Conservation (phyloP, 2,113 vertebrate genomes). For the Poeciliopsis prolifica region DNA sequence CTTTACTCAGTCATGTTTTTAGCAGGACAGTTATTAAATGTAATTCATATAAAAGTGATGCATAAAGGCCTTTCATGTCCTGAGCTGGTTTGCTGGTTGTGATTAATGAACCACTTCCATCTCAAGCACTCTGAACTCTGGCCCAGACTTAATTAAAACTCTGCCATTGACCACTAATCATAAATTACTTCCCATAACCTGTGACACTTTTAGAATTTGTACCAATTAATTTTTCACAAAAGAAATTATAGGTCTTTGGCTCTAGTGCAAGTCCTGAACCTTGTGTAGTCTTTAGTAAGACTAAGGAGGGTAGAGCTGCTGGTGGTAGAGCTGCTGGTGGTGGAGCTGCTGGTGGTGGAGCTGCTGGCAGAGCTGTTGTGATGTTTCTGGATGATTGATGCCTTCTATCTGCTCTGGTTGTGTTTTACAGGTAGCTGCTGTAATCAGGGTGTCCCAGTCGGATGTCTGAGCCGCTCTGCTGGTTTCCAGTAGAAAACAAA, state of each 20-base stretch:
- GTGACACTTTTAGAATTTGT: slow-evolving; percentile 56
- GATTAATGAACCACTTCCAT: slow-evolving; percentile 76
- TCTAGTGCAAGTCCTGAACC: not conserved
- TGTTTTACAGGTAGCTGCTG: slow-evolving; percentile 67
- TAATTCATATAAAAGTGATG: slow-evolving; percentile 63
- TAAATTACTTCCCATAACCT: slow-evolving; percentile 70
- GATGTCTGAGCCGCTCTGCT: slow-evolving; percentile 57
- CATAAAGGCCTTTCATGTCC: slow-evolving; percentile 56
- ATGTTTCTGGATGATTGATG: slow-evolving; percentile 53
- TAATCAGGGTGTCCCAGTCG: slow-evolving; percentile 42
- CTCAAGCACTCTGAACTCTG: slow-evolving; percentile 64
- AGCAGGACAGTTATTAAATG: slow-evolving; percentile 43
- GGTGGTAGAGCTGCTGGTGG: not conserved
- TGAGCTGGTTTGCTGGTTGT: slow-evolving; percentile 27
- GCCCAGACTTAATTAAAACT: slow-evolving; percentile 76
- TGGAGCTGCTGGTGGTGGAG: too few relatives aligned
- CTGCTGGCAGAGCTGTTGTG: not conserved
- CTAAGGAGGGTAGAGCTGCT: not conserved
- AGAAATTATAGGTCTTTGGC: slow-evolving; percentile 23
- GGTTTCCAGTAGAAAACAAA: slow-evolving; percentile 55
- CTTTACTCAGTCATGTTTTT: slow-evolving; percentile 46
- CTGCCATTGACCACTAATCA: slow-evolving; percentile 67
- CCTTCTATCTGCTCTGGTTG: slow-evolving; percentile 57
- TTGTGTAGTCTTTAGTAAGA: not conserved
- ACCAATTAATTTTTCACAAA: slow-evolving; percentile 60